A percentile compares a stretch with the other conserved stretches of the same genome.
Conservation (phyloP, 2,113 vertebrate species). For the Ailurus styani region DNA sequence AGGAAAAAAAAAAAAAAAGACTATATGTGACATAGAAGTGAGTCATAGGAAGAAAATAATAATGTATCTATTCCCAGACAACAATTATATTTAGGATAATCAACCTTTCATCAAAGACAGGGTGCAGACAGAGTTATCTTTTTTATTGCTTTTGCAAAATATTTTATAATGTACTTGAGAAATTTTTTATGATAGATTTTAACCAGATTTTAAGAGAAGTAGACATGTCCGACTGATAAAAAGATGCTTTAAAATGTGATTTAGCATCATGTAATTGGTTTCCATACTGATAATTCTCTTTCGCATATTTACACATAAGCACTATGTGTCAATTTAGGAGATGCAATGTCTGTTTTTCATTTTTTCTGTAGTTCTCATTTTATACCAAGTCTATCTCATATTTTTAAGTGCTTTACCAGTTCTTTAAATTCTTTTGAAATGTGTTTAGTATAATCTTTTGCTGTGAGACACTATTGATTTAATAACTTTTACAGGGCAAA, state of each 20-base stretch:
- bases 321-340: not conserved
- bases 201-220: not conserved
- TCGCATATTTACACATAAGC: not conserved
- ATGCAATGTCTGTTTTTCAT: not conserved
- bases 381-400: not conserved
- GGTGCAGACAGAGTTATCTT: not conserved
- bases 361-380: constrained; percentile 16
- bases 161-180: not conserved
- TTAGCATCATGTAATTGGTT: not conserved
- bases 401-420: not conserved
- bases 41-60: constrained; percentile 28
- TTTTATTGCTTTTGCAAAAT: constrained; percentile 11
- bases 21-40: not conserved
- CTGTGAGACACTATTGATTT: not conserved
- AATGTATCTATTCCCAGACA: not conserved
- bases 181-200: not conserved
- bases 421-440: constrained; percentile 19
- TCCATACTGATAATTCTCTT: not conserved
- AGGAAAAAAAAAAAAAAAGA: not conserved
- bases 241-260: not conserved
- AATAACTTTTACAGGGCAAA: constrained; percentile 29
- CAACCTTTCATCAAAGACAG: not conserved
- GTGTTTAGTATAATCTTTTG: constrained; percentile 24
- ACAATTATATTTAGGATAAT: constrained; percentile 37
- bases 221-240: not conserved